A percentile compares a stretch with the other conserved stretches of the same genome.
These are phyloP conservation scores for Phyllotreta striolata DNA, from an alignment of 2,888 invertebrate genomes.

Conservation along the genomic window DNA sequence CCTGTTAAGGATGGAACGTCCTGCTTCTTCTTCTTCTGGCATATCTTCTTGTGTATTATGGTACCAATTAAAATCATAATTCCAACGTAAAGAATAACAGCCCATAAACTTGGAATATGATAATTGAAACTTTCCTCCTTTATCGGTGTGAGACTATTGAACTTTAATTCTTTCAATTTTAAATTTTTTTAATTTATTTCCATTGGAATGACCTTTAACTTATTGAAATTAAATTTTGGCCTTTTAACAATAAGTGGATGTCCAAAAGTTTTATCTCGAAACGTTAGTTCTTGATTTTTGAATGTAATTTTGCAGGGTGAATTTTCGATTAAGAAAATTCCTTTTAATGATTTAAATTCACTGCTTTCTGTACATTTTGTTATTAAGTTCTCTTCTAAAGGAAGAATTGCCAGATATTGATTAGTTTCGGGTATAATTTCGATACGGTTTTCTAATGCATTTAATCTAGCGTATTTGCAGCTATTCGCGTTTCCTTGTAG, in stretches of 20 bases:
- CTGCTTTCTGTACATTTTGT: constrained; percentile 21
- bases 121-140: no score
- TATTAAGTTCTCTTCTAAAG: no score
- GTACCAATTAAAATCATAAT: no score
- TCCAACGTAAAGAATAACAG: no score
- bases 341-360: neutral
- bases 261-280: constrained; percentile 20
- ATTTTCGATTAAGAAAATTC: no score
- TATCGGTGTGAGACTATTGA: no score
- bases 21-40: no score
- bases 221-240: constrained; percentile 9
- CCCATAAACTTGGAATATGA: no score
- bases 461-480: constrained; percentile 8
- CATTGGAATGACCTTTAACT: neutral
- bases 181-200: no score
- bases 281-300: constrained; percentile 6
- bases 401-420: constrained; percentile 28
- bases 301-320: constrained; percentile 5
- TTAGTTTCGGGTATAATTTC: constrained; percentile 31
- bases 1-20: no score
- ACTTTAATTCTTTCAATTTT: no score
- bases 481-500: neutral
- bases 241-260: constrained; percentile 22
- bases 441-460: constrained; percentile 21
- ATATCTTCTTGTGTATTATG: no score